Evolutionary conservation across 2,888 invertebrate genomes (phyloP).

Genomic region (Ommatoiulus sabulosus): DNA sequence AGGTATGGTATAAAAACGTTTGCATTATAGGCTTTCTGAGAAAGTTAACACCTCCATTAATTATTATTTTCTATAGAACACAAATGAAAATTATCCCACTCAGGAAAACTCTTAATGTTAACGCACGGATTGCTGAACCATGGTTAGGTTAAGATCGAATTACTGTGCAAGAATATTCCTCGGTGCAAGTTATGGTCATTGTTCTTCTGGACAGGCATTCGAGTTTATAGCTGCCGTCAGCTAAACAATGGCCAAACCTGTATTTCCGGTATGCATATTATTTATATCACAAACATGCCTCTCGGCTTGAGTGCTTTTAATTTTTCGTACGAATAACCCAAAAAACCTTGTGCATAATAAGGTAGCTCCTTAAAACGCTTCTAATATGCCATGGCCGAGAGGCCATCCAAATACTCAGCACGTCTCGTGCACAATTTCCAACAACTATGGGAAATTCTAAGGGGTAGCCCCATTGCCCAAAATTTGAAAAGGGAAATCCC

Average conservation of each 20-base stretch:
- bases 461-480: no score
- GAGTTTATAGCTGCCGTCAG: neutral
- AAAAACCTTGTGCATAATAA: neutral
- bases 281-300: neutral
- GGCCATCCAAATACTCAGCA: neutral
- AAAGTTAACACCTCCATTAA: neutral
- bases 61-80: neutral
- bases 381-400: neutral
- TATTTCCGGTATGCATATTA: conserved; percentile 1
- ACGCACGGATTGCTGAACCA: neutral
- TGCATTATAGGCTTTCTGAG: neutral
- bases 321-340: neutral
- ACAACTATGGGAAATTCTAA: neutral
- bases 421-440: neutral
- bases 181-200: neutral
- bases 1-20: neutral
- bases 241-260: neutral
- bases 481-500: no score
- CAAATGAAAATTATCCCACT: neutral
- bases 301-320: neutral
- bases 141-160: neutral
- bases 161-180: neutral
- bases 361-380: neutral
- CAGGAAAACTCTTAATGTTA: neutral
- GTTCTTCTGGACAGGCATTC: neutral